These are phyloP conservation scores for Drosophila eugracilis DNA, from an alignment of 1,140 invertebrate genomes.

Conservation along the genomic window DNA sequence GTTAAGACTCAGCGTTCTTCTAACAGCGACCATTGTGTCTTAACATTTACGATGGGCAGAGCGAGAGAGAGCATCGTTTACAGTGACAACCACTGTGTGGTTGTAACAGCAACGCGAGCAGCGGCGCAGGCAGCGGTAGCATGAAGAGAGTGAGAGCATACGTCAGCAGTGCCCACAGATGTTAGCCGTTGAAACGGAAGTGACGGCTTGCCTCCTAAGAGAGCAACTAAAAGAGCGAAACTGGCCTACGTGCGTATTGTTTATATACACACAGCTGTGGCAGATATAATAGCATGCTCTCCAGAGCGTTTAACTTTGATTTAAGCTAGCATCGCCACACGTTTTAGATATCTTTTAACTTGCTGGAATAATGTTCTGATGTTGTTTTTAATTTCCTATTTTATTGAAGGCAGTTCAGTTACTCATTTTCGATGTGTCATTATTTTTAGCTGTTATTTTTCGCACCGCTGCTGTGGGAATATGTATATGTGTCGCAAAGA, in stretches of 20 bases:
- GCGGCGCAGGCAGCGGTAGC: constrained; percentile 5
- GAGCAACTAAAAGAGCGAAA: constrained; percentile 18
- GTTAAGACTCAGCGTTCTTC: too few species aligned
- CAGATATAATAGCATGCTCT: background rate
- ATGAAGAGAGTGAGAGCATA: too few species aligned
- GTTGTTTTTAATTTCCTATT: too few species aligned
- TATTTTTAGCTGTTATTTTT: background rate
- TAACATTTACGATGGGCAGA: too few species aligned
- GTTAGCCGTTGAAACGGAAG: constrained; percentile 27
- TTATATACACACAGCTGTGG: background rate
- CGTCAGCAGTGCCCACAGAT: constrained; percentile 23
- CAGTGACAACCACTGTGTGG: constrained; percentile 2
- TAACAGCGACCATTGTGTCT: too few species aligned
- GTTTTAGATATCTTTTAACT: too few species aligned
- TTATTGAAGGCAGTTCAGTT: too few species aligned
- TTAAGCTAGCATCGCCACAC: too few species aligned
- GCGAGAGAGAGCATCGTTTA: too few species aligned
- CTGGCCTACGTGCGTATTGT: constrained; percentile 63
- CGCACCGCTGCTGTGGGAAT: background rate
- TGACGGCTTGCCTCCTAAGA: constrained; percentile 11
- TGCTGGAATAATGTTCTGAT: too few species aligned
- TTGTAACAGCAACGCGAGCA: too few species aligned
- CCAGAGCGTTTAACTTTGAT: background rate
- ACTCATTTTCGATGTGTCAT: background rate
- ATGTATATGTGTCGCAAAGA: constrained; percentile 37